Base-by-base conservation (phyloP, 2,888 invertebrate genomes). In the Nemotelus pantherinus region DNA sequence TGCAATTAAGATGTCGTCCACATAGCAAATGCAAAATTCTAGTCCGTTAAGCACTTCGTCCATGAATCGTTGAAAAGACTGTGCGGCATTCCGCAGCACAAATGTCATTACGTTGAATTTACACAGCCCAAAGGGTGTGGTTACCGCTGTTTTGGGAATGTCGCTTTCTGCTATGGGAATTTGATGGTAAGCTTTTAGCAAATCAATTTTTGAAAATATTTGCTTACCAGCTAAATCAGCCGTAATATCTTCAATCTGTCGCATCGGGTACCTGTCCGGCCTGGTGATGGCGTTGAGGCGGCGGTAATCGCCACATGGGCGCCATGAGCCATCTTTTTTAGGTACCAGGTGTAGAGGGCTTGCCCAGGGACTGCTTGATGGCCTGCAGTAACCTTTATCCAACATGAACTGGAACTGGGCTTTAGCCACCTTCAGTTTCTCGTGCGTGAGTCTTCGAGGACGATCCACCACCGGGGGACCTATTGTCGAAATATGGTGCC, bases 371-470 rank as follows among this genome's bases (percentile, higher is more conserved):
- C 85, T 85, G 3, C 82, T 82, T 0, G 86, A 86, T 0, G 85
- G 86, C 3, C 85, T 81, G 57, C 85, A 85, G 4, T 87, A 85
- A 0, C 86, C 87, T 44, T 82, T 78, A 45, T 86, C 82, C 2
- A 45, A n/a, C 44, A 6, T 60, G 57, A 48, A 50, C n/a, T 50
- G 3, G 53, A 48, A 48, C 53, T 70, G 1, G 2, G n/a, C 3
- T 55, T 48, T n/a, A 2, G 45, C 67, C 3, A 48, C 41, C 10
- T 67, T 67, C 44, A 67, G 39, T 39, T 67, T 67, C 3, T 70
- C 70, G 0, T 83, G 84, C 1, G 83, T 81, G 1, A 87, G 77
- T 3, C 57, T 41, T 3, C 82, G 81, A 41, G 77, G 55, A n/a
- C 58, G 43, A 43, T 44, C 48, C 5, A 1, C 9, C 3, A 50